A percentile compares a stretch with the other conserved stretches of the same genome.
Evolutionary conservation across 92 coral and sea anemone genomes (phyloP).

Genomic region (Heliopora coerulea): DNA sequence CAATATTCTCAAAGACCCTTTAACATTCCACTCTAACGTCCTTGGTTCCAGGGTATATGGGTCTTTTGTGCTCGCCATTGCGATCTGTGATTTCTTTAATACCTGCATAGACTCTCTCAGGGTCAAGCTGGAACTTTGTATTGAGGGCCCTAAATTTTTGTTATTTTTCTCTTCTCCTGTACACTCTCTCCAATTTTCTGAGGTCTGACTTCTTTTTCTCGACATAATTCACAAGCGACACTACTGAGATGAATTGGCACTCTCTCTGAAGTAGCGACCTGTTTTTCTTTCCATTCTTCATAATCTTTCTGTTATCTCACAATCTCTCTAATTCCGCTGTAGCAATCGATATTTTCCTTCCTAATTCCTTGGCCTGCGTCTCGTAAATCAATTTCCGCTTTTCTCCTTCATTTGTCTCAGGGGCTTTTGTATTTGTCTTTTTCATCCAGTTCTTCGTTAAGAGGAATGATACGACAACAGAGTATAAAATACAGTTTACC

Average conservation of each 20-base stretch:
- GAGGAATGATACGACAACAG: constrained; percentile 35
- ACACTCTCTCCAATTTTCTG: no score
- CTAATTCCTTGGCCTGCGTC: constrained; percentile 21
- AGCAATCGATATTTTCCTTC: constrained; percentile 25
- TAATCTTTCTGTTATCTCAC: constrained; percentile 29
- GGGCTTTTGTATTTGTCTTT: constrained; percentile 26
- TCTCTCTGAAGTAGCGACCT: constrained; percentile 29
- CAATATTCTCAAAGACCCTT: constrained; percentile 18
- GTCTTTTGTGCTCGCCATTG: no score
- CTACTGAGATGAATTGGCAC: no score
- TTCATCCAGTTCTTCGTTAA: constrained; percentile 22
- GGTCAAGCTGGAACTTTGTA: constrained; percentile 29
- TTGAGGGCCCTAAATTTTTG: constrained; percentile 32
- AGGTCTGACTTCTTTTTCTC: no score
- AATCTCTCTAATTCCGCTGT: constrained; percentile 15
- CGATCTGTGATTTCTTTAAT: constrained; percentile 5
- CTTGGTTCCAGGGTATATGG: no score
- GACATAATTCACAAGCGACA: no score
- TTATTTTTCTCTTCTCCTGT: constrained; percentile 28
- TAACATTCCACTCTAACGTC: no score
- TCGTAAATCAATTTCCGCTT: constrained; percentile 25
- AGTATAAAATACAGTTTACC: constrained; percentile 1
- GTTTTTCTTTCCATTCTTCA: constrained; percentile 20
- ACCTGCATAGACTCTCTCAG: constrained; percentile 18
- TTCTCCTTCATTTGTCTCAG: constrained; percentile 20